Evolutionary conservation across 2,888 invertebrate genomes (phyloP).

Genomic region (Kuschelorhynchus macadamiae): DNA sequence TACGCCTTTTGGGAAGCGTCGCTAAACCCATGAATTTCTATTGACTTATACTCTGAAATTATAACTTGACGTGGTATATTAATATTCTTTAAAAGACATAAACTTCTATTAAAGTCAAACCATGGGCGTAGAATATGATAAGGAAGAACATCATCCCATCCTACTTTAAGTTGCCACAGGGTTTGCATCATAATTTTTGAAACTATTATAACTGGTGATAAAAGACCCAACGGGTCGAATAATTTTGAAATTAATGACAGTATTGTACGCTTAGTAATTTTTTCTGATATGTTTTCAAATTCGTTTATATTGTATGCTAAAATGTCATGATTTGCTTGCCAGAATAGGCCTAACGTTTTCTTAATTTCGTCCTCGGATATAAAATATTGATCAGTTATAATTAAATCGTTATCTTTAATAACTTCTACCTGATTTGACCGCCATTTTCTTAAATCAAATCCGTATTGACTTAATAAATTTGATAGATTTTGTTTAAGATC

Average conservation of each 20-base stretch:
- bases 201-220: constrained; percentile 32
- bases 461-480: constrained; percentile 13
- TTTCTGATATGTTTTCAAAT: background rate
- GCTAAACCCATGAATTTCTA: constrained; percentile 37
- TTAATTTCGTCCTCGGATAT: constrained; percentile 3
- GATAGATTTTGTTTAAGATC: constrained; percentile 6
- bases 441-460: constrained; percentile 39
- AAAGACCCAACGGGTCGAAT: constrained; percentile 44
- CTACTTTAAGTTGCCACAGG: constrained; percentile 28
- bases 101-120: constrained; percentile 17
- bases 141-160: constrained; percentile 36
- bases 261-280: constrained; percentile 35
- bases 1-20: too few species aligned
- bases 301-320: constrained; percentile 5
- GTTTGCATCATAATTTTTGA: constrained; percentile 38
- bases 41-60: background rate
- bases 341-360: constrained; percentile 36
- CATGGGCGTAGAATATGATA: constrained; percentile 10
- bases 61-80: constrained; percentile 26
- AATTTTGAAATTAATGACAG: constrained; percentile 29
- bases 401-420: background rate
- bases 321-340: constrained; percentile 26
- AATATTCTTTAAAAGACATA: background rate
- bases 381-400: constrained; percentile 9
- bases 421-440: constrained; percentile 13